These are phyloP conservation scores for Drosophila saltans DNA, from an alignment of 1,140 invertebrate species.

Conservation along the genomic window DNA sequence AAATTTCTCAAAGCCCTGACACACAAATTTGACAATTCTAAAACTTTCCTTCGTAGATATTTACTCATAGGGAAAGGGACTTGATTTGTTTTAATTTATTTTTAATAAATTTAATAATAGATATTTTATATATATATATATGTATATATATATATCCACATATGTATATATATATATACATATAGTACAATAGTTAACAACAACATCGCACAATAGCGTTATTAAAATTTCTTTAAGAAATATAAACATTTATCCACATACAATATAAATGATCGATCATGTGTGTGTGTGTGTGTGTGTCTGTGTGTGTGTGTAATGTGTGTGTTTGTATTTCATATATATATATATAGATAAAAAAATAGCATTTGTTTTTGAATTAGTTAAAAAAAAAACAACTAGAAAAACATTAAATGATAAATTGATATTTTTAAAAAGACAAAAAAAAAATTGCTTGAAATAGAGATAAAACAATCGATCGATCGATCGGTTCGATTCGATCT, in stretches of 20 bases:
- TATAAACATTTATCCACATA: conserved; percentile 81
- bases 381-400: conserved; percentile 40
- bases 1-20: conserved; percentile 51
- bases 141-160: conserved; percentile 15
- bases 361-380: conserved; percentile 58
- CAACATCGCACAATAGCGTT: conserved; percentile 83
- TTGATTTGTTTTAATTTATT: conserved; percentile 57
- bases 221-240: conserved; percentile 83
- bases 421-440: background rate
- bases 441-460: background rate
- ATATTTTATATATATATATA: conserved; percentile 7
- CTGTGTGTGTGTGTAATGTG: conserved; percentile 19
- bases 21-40: conserved; percentile 31
- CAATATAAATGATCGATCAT: conserved; percentile 71
- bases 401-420: conserved; percentile 8
- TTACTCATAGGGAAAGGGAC: conserved; percentile 39
- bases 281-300: conserved; percentile 47
- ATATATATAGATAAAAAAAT: conserved; percentile 64
- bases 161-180: conserved; percentile 14
- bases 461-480: background rate
- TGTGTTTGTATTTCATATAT: conserved; percentile 25
- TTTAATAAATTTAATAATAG: conserved; percentile 62
- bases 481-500: background rate
- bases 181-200: conserved; percentile 83
- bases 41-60: conserved; percentile 23